Evolutionary conservation across 53 echinoderm and acorn worm genomes (phyloP).

Genomic region (Echinometra lucunter): DNA sequence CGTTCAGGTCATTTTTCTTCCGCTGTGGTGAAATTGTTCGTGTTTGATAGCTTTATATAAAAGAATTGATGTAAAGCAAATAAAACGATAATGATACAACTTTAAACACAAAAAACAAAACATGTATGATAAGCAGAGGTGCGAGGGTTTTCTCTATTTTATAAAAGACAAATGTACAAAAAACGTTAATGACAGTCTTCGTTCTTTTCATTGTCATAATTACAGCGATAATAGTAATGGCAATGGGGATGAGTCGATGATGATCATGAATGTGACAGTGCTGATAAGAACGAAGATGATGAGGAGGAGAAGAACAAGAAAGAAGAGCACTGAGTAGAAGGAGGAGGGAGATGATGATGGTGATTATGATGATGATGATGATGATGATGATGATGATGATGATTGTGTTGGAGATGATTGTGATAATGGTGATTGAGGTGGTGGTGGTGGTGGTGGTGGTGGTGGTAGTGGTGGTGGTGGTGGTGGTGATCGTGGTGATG

Average conservation of each 20-base stretch:
- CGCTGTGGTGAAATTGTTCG: not conserved
- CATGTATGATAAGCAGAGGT: not conserved
- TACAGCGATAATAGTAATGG: not conserved
- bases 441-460: not conserved
- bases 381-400: not conserved
- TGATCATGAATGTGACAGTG: not conserved
- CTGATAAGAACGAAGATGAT: not conserved
- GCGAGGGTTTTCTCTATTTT: not conserved
- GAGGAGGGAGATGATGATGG: not conserved
- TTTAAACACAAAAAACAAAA: not conserved
- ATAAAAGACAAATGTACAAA: conserved; percentile 11
- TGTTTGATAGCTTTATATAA: conserved; percentile 5
- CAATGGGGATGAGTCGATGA: not conserved
- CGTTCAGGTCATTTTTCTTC: not conserved
- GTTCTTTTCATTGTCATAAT: not conserved
- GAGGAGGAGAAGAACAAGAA: not conserved
- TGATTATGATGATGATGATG: not conserved
- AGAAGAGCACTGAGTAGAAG: too few relatives aligned
- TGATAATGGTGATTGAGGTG: not conserved
- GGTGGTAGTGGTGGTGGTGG: not conserved
- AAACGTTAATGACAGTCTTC: not conserved
- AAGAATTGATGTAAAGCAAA: not conserved
- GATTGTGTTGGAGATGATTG: not conserved
- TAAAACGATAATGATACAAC: not conserved
- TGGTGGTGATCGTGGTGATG: conserved; percentile 6